Percentiles rank a stretch among this genome's conserved stretches.
These are phyloP conservation scores for Eupithecia inturbata DNA, from an alignment of 2,888 invertebrate genomes.

Conservation along the genomic window DNA sequence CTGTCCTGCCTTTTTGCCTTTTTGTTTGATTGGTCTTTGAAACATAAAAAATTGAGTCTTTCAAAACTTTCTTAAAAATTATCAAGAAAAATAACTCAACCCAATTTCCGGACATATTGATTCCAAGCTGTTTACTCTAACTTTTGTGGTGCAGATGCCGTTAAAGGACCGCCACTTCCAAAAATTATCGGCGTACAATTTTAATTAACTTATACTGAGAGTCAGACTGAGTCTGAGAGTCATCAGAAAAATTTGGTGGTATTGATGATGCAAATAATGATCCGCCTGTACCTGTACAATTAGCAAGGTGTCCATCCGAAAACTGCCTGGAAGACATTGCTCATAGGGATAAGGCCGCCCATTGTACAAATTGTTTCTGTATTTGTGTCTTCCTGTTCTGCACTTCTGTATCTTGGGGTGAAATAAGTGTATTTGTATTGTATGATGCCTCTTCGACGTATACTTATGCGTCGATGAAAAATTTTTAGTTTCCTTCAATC, in stretches of 20 bases:
- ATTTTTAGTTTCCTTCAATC: too few species aligned
- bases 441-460: too few species aligned
- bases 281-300: neutral
- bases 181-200: neutral
- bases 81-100: constrained; percentile 8
- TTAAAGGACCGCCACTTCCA: neutral
- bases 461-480: too few species aligned
- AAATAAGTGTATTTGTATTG: neutral
- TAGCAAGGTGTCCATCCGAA: too few species aligned
- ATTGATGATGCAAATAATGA: neutral
- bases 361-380: too few species aligned
- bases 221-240: too few species aligned
- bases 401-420: neutral
- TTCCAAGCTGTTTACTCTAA: constrained; percentile 7
- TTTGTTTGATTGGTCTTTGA: too few species aligned
- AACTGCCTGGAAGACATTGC: neutral
- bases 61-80: neutral
- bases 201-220: neutral
- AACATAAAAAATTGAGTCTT: neutral
- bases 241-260: neutral
- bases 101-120: constrained; percentile 16
- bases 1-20: neutral
- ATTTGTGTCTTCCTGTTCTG: too few species aligned
- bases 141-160: neutral
- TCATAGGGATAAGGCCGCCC: neutral